Evolutionary conservation across 1,140 invertebrate species (phyloP), one percentile per base, ranked within the genome.

Genomic region (Zophobas morio): DNA sequence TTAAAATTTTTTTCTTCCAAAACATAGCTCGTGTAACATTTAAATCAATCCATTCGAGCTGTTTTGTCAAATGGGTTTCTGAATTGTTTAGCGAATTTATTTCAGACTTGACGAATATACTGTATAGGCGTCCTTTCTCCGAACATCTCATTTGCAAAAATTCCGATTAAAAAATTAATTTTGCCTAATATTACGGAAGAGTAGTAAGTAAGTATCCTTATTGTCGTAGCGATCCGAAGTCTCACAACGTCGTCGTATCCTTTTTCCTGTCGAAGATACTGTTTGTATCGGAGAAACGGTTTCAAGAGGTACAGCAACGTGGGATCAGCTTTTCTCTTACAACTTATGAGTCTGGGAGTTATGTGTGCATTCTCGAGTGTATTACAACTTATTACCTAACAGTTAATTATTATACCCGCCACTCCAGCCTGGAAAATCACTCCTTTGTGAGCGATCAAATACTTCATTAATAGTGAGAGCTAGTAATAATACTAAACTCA

Each of bases 381-480:
- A 60, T 60, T 60, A 57, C 54, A 75, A 75, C 73, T 75, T 72
- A 72, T 72, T 72, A 72, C 70, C 47, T 53, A 54, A 51, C 53
- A 54, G 73, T 75, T 75, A 75, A 75, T 75, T 75, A 75, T 75
- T 60, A 75, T 75, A 56, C 73, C 60, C 56, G 54, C 42, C 56
- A 42, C 53, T 75, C 53, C 39, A 75, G 46, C 70, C 46, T 60
- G 39, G 39, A 57, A 75, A 75, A 75, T 75, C 73, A 57, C 56
- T 60, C 73, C 73, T 75, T 75, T 75, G 73, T 60, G 73, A 75
- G 56, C 49, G 56, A 75, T 75, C 73, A 75, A 57, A 57, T 75
- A 60, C 51, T 75, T 57, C 51, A 75, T 75, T 75, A 75, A 75
- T 60, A 60, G 32, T 57, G 53, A 60, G 46, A 73, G 71, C 37